phyloP scores from a whole-genome alignment of 1,140 invertebrate genomes.

The Sipha flava region DNA sequence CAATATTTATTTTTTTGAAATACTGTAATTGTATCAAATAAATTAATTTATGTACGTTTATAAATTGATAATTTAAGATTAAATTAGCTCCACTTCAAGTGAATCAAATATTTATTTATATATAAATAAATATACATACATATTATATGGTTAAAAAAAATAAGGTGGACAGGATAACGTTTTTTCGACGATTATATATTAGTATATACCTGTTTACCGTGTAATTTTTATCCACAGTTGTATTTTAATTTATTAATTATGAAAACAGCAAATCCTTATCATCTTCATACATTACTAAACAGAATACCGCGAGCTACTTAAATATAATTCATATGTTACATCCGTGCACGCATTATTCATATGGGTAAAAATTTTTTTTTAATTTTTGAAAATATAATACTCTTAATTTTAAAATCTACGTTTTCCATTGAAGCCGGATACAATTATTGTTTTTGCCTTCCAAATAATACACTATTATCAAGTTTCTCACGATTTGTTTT shows the following conservation, averaged over 20 bases:
- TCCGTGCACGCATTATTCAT: no score
- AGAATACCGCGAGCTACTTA: background rate
- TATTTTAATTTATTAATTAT: background rate
- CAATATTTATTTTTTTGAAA: no score
- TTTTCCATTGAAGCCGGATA: slow-evolving; percentile 9
- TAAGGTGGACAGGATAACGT: no score
- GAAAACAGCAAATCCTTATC: background rate
- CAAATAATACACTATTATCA: slow-evolving; percentile 14
- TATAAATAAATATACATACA: no score
- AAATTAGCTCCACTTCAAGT: no score
- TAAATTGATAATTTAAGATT: no score
- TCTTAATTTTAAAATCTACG: background rate
- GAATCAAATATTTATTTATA: no score
- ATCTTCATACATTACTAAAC: background rate
- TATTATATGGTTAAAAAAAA: no score
- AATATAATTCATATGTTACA: no score
- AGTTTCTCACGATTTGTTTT: slow-evolving; percentile 23
- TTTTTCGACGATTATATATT: background rate
- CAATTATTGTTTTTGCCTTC: slow-evolving; percentile 9
- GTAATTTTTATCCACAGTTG: background rate
- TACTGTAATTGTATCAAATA: no score
- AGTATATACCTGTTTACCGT: background rate
- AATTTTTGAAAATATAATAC: background rate
- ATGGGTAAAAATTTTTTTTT: no score
- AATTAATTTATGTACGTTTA: no score